Conservation (phyloP, 2,113 vertebrate species). For the Pionites leucogaster region DNA sequence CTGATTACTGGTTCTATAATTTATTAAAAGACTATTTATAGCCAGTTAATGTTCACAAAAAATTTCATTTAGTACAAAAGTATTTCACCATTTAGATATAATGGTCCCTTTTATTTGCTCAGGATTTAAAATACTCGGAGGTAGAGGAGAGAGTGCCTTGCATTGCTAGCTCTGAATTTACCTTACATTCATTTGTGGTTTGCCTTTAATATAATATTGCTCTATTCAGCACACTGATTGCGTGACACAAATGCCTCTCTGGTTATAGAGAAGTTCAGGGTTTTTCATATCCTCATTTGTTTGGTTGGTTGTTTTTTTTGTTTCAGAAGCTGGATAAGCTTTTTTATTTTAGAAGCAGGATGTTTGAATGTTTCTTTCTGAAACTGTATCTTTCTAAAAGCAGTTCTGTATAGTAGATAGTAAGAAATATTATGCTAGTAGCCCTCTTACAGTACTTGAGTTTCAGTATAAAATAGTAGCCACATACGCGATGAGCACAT, state of each 20-base stretch:
- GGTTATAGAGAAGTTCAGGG: neutral
- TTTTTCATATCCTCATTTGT: neutral
- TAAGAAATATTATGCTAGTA: neutral
- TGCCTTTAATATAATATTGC: neutral
- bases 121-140: neutral
- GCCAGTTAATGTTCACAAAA: neutral
- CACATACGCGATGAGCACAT: neutral
- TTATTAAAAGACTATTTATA: neutral
- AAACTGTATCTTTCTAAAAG: neutral
- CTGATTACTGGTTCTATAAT: neutral
- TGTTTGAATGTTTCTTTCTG: neutral
- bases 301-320: fast-evolving
- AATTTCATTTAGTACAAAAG: neutral
- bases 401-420: neutral
- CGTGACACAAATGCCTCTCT: neutral
- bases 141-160: neutral
- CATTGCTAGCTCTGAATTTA: neutral
- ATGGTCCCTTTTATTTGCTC: neutral
- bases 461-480: neutral
- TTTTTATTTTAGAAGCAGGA: neutral
- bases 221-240: neutral
- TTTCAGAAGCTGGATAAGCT: neutral
- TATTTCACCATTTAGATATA: neutral
- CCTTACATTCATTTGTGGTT: neutral
- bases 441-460: neutral